Conservation (phyloP, 2,888 invertebrate genomes). For the Himalopsyche tibetana region DNA sequence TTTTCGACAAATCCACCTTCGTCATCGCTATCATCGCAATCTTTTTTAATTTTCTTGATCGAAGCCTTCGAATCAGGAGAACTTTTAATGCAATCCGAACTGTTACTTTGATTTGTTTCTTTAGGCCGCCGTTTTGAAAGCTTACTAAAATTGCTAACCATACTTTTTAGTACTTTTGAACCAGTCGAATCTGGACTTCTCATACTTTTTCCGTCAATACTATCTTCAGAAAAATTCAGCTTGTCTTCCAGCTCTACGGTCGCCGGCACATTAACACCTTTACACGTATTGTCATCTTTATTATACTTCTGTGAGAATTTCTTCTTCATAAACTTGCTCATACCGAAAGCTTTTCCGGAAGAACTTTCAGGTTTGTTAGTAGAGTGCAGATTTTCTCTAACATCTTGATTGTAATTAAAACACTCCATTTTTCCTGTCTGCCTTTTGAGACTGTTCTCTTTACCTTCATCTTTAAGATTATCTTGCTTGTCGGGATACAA, state of each 20-base stretch:
- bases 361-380: slow-evolving; percentile 67
- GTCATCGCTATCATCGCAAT: slow-evolving; percentile 36
- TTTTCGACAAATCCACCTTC: slow-evolving; percentile 7
- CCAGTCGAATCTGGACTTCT: slow-evolving; percentile 59
- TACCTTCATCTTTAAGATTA: neutral
- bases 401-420: slow-evolving; percentile 72
- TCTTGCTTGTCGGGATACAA: slow-evolving; percentile 57
- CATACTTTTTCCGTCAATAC: slow-evolving; percentile 19
- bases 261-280: slow-evolving; percentile 46
- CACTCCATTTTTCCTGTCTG: slow-evolving; percentile 76
- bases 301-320: slow-evolving; percentile 35
- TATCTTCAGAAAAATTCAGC: slow-evolving; percentile 41
- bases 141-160: slow-evolving; percentile 59
- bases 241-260: slow-evolving; percentile 39
- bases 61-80: slow-evolving; percentile 1
- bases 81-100: slow-evolving; percentile 1
- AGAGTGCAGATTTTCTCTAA: slow-evolving; percentile 73
- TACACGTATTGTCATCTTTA: neutral
- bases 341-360: slow-evolving; percentile 57
- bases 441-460: slow-evolving; percentile 71
- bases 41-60: slow-evolving; percentile 44
- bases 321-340: slow-evolving; percentile 63
- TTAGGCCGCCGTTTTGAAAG: slow-evolving; percentile 55
- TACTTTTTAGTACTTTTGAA: slow-evolving; percentile 58
- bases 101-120: neutral